A percentile compares a stretch with the other conserved stretches of the same genome.
phyloP scores from a whole-genome alignment of 2,888 invertebrate species.

The Ornithoptera priamus region DNA sequence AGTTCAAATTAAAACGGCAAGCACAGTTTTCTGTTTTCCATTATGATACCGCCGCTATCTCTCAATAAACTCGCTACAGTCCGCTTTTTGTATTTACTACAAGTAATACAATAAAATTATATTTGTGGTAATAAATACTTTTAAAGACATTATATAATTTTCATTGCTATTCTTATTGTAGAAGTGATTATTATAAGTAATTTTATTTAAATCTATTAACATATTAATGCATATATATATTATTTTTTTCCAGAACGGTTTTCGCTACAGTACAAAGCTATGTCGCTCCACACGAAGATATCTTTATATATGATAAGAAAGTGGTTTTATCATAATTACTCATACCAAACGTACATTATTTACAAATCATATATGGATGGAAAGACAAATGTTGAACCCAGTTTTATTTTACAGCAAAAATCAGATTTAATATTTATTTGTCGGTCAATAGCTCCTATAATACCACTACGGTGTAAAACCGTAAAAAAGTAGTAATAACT shows the following conservation, averaged over 20 bases:
- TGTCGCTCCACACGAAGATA: too few relatives aligned
- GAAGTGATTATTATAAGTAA: too few relatives aligned
- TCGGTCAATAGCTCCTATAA: neutral
- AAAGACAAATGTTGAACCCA: neutral
- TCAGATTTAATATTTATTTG: neutral
- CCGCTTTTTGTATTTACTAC: neutral
- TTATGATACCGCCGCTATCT: neutral
- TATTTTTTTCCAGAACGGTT: too few relatives aligned
- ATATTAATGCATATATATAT: too few relatives aligned
- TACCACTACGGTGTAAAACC: constrained; percentile 6
- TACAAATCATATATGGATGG: neutral
- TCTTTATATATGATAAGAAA: neutral
- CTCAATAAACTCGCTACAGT: constrained; percentile 1
- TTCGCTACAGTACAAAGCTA: too few relatives aligned
- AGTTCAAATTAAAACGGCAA: too few relatives aligned
- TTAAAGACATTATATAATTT: too few relatives aligned
- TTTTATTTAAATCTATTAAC: too few relatives aligned
- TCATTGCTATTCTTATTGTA: too few relatives aligned
- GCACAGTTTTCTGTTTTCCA: too few relatives aligned
- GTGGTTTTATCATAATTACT: neutral
- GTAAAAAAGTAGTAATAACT: neutral
- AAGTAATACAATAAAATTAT: neutral
- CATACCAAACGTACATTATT: neutral
- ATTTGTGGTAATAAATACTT: too few relatives aligned
- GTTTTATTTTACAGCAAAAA: neutral